A percentile compares a stretch with the other conserved stretches of the same genome.
phyloP scores from a whole-genome alignment of 2,797 vertebrate species.

The Gymnocypris eckloni region DNA sequence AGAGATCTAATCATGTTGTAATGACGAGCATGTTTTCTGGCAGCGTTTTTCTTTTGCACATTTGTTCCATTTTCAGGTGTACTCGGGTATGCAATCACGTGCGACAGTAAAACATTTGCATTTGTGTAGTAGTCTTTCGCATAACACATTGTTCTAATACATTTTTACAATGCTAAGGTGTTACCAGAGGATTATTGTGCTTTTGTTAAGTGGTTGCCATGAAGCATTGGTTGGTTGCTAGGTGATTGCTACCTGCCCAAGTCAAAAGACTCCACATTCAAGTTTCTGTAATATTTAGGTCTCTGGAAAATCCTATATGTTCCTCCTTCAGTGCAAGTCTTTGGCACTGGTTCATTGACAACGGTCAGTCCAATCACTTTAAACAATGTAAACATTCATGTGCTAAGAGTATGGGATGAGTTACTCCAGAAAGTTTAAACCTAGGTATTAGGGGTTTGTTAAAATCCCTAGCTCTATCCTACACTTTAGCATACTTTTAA shows the following conservation, averaged over 20 bases:
- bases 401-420: neutral
- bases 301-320: neutral
- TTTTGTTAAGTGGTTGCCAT: neutral
- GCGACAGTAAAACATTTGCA: neutral
- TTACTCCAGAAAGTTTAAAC: neutral
- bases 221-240: neutral
- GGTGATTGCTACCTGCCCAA: neutral
- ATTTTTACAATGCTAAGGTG: neutral
- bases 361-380: neutral
- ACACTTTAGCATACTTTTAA: neutral
- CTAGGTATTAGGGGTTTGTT: neutral
- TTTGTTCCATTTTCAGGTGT: neutral
- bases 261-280: neutral
- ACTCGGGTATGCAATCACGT: neutral
- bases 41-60: neutral
- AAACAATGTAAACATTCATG: neutral
- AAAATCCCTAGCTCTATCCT: neutral
- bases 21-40: neutral
- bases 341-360: neutral
- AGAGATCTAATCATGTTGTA: constrained; percentile 2
- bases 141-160: neutral
- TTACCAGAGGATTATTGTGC: neutral
- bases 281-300: neutral
- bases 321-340: neutral
- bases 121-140: neutral